phyloP scores from a whole-genome alignment of 1,140 invertebrate species.

The Frieseomelitta varia region DNA sequence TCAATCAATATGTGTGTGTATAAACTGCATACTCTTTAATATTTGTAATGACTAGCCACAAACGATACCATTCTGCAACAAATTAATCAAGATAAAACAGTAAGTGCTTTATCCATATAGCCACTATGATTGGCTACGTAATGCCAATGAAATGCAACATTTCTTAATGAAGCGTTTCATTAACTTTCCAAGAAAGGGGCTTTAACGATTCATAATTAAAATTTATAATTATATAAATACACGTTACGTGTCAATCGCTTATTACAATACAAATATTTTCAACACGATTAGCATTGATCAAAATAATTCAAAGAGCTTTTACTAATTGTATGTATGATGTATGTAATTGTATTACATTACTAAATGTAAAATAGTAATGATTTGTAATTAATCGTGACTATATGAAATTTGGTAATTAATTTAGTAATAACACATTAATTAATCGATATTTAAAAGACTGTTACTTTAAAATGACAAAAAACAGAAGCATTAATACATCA shows the following conservation, averaged over 20 bases:
- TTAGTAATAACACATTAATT: background rate
- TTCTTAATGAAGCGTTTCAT: background rate
- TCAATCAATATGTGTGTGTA: background rate
- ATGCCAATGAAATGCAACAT: background rate
- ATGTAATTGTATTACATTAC: too few species aligned
- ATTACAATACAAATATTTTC: background rate
- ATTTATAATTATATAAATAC: background rate
- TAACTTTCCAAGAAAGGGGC: background rate
- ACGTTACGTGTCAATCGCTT: background rate
- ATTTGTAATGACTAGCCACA: background rate
- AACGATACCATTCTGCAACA: conserved; percentile 2
- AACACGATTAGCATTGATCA: background rate
- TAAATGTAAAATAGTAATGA: too few species aligned
- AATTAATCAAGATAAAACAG: conserved; percentile 41
- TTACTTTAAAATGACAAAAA: too few species aligned
- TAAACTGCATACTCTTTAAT: background rate
- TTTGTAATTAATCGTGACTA: too few species aligned
- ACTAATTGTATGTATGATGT: too few species aligned
- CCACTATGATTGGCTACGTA: background rate
- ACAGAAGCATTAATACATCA: too few species aligned
- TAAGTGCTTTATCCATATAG: conserved; percentile 4
- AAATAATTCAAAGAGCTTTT: too few species aligned
- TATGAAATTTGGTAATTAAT: background rate
- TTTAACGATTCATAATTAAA: background rate
- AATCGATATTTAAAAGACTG: too few species aligned